These are phyloP conservation scores for Helogale parvula DNA, from an alignment of 2,113 vertebrate genomes.

Conservation along the genomic window DNA sequence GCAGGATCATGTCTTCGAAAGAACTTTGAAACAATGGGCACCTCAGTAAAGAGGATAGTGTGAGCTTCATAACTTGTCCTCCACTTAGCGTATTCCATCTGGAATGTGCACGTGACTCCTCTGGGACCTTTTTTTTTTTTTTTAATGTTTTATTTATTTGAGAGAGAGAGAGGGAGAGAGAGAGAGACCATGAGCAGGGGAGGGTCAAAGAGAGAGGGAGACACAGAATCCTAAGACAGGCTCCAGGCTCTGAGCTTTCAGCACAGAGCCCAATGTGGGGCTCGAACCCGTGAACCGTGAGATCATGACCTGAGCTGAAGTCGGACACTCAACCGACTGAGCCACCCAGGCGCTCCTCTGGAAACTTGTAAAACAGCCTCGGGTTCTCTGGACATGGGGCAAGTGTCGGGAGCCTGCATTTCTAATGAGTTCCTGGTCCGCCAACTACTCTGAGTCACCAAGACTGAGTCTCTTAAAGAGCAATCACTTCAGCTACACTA, in stretches of 20 bases:
- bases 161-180: too few species aligned
- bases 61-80: not conserved
- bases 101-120: not conserved
- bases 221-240: too few species aligned
- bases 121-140: not conserved
- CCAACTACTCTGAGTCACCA: not conserved
- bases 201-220: too few species aligned
- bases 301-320: too few species aligned
- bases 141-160: too few species aligned
- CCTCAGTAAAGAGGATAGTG: not conserved
- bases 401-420: not conserved
- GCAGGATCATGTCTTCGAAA: constrained; percentile 49
- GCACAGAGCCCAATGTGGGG: too few species aligned
- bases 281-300: too few species aligned
- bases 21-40: not conserved
- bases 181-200: too few species aligned
- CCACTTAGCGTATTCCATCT: not conserved
- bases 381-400: not conserved
- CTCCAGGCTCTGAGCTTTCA: too few species aligned
- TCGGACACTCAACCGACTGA: too few species aligned
- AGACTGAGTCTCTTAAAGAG: not conserved
- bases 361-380: not conserved
- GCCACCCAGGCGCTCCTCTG: not conserved
- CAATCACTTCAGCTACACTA: too few species aligned
- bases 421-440: not conserved